phyloP scores from a whole-genome alignment of 2,113 vertebrate genomes.

The Austrofundulus limnaeus region DNA sequence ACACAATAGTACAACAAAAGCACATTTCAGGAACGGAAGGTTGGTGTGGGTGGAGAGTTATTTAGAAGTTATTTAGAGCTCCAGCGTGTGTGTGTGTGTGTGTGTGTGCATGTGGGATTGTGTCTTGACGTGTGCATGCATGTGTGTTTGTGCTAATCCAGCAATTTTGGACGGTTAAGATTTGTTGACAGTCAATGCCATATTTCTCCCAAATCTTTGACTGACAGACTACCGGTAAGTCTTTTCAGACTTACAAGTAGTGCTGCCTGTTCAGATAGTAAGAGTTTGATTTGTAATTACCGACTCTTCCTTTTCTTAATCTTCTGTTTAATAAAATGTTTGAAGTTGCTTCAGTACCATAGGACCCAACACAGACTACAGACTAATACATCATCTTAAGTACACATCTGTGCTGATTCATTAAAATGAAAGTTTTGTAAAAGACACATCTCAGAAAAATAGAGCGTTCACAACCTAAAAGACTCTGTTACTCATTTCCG shows the following conservation, averaged over 20 bases:
- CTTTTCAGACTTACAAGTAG: neutral
- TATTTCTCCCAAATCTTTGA: conserved; percentile 44
- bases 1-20: conserved; percentile 6
- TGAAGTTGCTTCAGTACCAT: neutral
- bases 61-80: conserved; percentile 37
- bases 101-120: neutral
- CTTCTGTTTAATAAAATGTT: neutral
- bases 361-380: too few relatives aligned
- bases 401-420: neutral
- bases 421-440: too few relatives aligned
- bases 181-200: conserved; percentile 21
- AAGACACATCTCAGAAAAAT: neutral
- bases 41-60: conserved; percentile 44
- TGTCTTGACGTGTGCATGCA: neutral
- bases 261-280: neutral
- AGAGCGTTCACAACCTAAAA: neutral
- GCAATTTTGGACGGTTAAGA: conserved; percentile 36
- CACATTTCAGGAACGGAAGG: conserved; percentile 24
- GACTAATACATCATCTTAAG: too few relatives aligned
- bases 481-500: neutral
- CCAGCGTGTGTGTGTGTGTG: neutral
- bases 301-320: conserved; percentile 4
- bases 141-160: conserved; percentile 35
- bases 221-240: conserved; percentile 47
- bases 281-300: conserved; percentile 24